A percentile compares a stretch with the other conserved stretches of the same genome.
These are phyloP conservation scores for Sarcophaga carnaria DNA, from an alignment of 2,888 invertebrate genomes.

Conservation along the genomic window DNA sequence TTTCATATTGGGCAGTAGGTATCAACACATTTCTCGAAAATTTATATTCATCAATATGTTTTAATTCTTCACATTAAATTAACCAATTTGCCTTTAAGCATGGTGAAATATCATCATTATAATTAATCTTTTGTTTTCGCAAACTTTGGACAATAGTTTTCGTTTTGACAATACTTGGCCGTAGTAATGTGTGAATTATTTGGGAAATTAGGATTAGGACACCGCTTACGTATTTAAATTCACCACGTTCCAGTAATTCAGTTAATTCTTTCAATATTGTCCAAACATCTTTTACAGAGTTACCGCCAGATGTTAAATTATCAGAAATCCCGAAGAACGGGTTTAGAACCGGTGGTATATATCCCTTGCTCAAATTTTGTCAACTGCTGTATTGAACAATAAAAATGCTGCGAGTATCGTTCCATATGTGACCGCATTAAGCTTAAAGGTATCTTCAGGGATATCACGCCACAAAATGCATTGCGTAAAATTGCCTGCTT, in stretches of 20 bases:
- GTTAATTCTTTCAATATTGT: background rate
- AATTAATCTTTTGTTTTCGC: too few relatives aligned
- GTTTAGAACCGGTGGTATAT: slow-evolving; percentile 33
- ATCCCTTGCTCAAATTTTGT: background rate
- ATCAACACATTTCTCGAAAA: too few relatives aligned
- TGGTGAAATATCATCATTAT: too few relatives aligned
- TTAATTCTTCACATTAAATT: too few relatives aligned
- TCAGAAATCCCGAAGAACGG: slow-evolving; percentile 43
- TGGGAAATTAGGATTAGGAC: background rate
- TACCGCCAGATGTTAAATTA: background rate
- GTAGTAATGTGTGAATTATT: too few relatives aligned
- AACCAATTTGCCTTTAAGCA: too few relatives aligned
- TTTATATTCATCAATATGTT: too few relatives aligned
- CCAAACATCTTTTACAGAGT: background rate
- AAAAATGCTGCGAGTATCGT: background rate
- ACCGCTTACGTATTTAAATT: slow-evolving; percentile 40
- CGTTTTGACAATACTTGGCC: too few relatives aligned
- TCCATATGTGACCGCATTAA: slow-evolving; percentile 30
- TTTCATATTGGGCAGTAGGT: too few relatives aligned
- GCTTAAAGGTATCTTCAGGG: background rate
- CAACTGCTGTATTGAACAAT: background rate
- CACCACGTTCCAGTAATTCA: background rate
- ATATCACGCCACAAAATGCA: slow-evolving; percentile 34
- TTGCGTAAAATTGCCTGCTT: slow-evolving; percentile 27
- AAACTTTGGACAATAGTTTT: too few relatives aligned